Base-by-base conservation (phyloP, 2,888 invertebrate genomes). In the Drosophila kuntzei region DNA sequence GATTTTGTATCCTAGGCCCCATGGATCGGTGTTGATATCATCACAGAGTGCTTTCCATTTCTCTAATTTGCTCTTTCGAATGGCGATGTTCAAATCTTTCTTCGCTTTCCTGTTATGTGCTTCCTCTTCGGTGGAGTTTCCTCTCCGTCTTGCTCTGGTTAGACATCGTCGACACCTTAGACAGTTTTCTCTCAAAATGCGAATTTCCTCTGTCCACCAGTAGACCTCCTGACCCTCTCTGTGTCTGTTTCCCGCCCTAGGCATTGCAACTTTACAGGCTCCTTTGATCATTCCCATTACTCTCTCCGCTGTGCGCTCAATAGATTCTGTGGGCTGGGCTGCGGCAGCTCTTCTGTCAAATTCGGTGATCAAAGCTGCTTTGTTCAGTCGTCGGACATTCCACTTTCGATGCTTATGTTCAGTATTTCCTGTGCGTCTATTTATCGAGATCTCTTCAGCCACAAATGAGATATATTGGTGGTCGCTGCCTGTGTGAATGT, bases 1-100 rank as follows among this genome's bases (percentile, higher is more conserved):
- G 3, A 51, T 37, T 12, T 51, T 51, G 16, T 14, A 51, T 16
- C 50, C 50, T 11, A 51, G 4, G 5, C 37, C 51, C 51, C 37
- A 37, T 0, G 16, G 27, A 11, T 51, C 16, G 5, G 4, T 37
- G 14, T 39, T 39, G 1, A 51, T 14, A 16, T 25, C 25, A 14
- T 51, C 16, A 2, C 51, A 51, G 3, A 39, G 27, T 6, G 51
- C 6, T 39, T 51, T 51, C 39, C 39, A 39, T 39, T 16, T 47
- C 1, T 18, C 0, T 7, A 16, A 5, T 2, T 47, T 47, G 2
- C 27, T 29, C 4, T 29, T 14, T 3, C 11, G 3, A 2, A 18
- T 47, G 0, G 29, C 46, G 1, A 2, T 27, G 14, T 44, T 25
- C 1, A 44, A 2, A 1, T n/a, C 14, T 20, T 20, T 41, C 4